Evolutionary conservation across 2,888 invertebrate genomes (phyloP).

Genomic region (Morpho helenor): DNA sequence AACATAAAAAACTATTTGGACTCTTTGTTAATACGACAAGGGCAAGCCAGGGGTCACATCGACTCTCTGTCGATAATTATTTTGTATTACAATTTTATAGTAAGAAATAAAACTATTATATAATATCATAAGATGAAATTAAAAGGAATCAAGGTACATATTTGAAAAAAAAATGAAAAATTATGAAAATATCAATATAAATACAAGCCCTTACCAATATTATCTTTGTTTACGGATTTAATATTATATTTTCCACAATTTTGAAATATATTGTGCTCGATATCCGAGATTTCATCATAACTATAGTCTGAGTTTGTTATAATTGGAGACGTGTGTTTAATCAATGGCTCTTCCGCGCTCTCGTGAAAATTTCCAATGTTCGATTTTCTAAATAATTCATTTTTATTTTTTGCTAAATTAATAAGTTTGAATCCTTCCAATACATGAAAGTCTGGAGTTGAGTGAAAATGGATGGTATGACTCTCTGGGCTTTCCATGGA

Average conservation of each 20-base stretch:
- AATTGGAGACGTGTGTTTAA: conserved; percentile 27
- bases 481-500: conserved; percentile 40
- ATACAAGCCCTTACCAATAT: conserved; percentile 4
- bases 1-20: conserved; percentile 55
- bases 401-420: conserved; percentile 51
- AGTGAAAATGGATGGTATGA: conserved; percentile 54
- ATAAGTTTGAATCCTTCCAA: conserved; percentile 63
- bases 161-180: no score
- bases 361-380: conserved; percentile 37
- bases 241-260: conserved; percentile 49
- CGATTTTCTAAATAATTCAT: conserved; percentile 40
- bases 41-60: conserved; percentile 60
- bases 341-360: conserved; percentile 36
- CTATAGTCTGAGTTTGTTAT: conserved; percentile 31
- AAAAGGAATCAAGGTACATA: background rate
- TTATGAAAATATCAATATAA: background rate
- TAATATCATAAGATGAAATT: no score
- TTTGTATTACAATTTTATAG: no score
- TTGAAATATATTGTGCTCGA: conserved; percentile 41
- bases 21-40: conserved; percentile 50
- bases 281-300: conserved; percentile 36
- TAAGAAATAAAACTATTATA: no score
- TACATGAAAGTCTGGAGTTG: conserved; percentile 64
- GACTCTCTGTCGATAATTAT: conserved; percentile 29
- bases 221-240: background rate